Conservation (phyloP, 1,140 invertebrate species). For the Drosophila oshimai region DNA sequence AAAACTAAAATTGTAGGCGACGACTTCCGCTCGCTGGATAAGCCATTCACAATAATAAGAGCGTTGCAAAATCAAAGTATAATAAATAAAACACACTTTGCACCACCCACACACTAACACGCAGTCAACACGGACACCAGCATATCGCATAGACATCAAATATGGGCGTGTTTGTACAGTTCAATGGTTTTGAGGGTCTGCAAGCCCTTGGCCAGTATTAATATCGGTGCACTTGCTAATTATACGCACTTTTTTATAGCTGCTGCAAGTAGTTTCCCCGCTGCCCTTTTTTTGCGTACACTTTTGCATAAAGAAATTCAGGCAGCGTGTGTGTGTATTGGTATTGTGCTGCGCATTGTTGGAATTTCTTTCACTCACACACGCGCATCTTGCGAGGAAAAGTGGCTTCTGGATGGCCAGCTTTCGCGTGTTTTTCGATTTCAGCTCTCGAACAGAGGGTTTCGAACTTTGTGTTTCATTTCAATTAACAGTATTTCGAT, state of each 20-base stretch:
- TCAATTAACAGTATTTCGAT: slow-evolving; percentile 22
- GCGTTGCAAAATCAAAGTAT: slow-evolving; percentile 70
- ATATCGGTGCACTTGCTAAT: slow-evolving; percentile 54
- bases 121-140: slow-evolving; percentile 6
- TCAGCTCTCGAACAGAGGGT: neutral
- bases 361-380: slow-evolving; percentile 67
- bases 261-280: slow-evolving; percentile 16
- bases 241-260: slow-evolving; percentile 59
- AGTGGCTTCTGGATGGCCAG: neutral
- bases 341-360: slow-evolving; percentile 65
- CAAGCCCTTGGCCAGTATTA: neutral
- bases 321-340: slow-evolving; percentile 47
- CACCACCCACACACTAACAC: slow-evolving; percentile 18
- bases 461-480: slow-evolving; percentile 32
- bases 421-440: neutral
- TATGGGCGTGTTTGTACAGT: slow-evolving; percentile 78
- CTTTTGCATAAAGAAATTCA: slow-evolving; percentile 73
- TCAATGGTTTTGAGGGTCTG: slow-evolving; percentile 43
- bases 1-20: slow-evolving; percentile 77
- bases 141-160: slow-evolving; percentile 45
- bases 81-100: slow-evolving; percentile 53
- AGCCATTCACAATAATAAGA: slow-evolving; percentile 59
- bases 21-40: slow-evolving; percentile 74
- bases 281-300: slow-evolving; percentile 53
- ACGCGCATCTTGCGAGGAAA: slow-evolving; percentile 12